Evolutionary conservation across 1,140 invertebrate species (phyloP), one percentile per base, ranked within the genome.

Genomic region (Rhizoglyphus robini): DNA sequence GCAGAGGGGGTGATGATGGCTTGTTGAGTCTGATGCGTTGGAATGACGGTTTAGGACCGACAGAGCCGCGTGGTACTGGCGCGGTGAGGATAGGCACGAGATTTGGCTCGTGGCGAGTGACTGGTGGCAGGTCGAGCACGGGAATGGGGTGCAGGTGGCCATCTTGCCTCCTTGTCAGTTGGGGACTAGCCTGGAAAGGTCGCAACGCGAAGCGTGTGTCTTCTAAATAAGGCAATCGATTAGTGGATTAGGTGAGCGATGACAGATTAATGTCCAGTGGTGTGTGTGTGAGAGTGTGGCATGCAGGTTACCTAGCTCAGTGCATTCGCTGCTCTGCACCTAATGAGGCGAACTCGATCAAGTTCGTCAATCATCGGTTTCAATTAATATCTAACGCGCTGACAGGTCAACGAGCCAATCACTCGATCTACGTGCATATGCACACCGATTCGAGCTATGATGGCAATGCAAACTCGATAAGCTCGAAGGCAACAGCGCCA

Each of bases 21-120:
- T 51, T 60, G n/a, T 30, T 64, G 3, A 64, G 20, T 13, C 63
- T 29, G 23, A 64, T 64, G 3, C 63, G 63, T 49, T 64, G 63
- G 31, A 64, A 64, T 20, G 63, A 64, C 25, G 63, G 63, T 34
- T 29, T 60, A 1, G 48, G 23, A 51, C 23, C 11, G 13, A 8
- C 3, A 11, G 48, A 51, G 13, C 48, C 48, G 23, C 58, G 58
- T 46, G 58, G 58, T 20, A 60, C 58, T 8, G 58, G 58, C 27
- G 58, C 58, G 27, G 38, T 34, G 3, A 38, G 32, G 3, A 60
- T 60, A 23, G 15, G 51, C 51, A 54, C 30, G 11, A 60, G 27
- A 51, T 51, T 23, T 34, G 3, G 58, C 27, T 60, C 58, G n/a
- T 34, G 8, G 11, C 58, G 15, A 1, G 58, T 11, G 13, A 60